Conservation (phyloP, 2,797 vertebrate genomes). For the Chromobotia macracanthus region DNA sequence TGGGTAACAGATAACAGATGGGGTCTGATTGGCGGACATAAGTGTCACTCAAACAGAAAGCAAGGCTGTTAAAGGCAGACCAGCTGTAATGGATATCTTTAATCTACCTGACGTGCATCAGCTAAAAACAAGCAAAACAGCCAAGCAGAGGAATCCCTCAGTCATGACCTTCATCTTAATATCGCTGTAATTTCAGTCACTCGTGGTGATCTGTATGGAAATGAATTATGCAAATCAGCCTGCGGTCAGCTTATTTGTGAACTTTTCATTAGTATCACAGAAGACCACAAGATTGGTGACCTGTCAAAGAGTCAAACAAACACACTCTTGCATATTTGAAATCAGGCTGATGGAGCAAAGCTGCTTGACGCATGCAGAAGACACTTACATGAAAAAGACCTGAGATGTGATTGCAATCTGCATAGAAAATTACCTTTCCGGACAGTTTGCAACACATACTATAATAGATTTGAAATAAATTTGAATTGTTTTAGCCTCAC, state of each 20-base stretch:
- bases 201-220: neutral
- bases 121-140: too few species aligned
- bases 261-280: too few species aligned
- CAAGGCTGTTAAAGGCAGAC: slow-evolving; percentile 20
- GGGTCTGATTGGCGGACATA: slow-evolving; percentile 9
- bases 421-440: neutral
- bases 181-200: neutral
- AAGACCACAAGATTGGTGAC: neutral
- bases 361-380: too few species aligned
- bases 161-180: slow-evolving; percentile 39
- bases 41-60: neutral
- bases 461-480: slow-evolving; percentile 25
- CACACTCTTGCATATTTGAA: neutral
- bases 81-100: slow-evolving; percentile 17
- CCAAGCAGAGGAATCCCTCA: too few species aligned
- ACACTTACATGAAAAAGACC: neutral
- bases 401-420: neutral
- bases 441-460: slow-evolving; percentile 5
- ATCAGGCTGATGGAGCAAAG: neutral
- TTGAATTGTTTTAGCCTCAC: neutral
- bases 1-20: slow-evolving; percentile 8
- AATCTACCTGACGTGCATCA: slow-evolving; percentile 30
- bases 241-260: too few species aligned
- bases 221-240: slow-evolving; percentile 4
- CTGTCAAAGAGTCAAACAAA: neutral